A percentile compares a stretch with the other conserved stretches of the same genome.
These are phyloP conservation scores for Pilophorus perplexus DNA, from an alignment of 2,888 invertebrate species.

Conservation along the genomic window DNA sequence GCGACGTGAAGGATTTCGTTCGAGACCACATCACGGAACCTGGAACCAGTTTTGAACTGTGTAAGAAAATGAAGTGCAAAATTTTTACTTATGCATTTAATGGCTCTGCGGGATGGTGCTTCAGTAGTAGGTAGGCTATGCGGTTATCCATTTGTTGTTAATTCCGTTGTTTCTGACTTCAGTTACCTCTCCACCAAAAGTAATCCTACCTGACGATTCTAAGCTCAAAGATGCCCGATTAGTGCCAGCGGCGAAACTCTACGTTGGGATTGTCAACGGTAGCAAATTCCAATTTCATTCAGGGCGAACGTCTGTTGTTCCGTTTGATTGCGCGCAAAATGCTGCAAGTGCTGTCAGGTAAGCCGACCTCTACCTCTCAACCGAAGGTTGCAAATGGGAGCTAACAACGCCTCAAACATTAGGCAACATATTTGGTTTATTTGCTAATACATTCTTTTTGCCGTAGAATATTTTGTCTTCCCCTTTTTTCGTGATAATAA, in stretches of 20 bases:
- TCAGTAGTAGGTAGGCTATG: no score
- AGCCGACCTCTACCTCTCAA: no score
- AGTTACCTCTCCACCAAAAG: constrained; percentile 16
- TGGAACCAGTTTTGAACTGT: constrained; percentile 1
- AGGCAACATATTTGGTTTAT: no score
- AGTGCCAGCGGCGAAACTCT: constrained; percentile 1
- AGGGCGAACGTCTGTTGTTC: not conserved
- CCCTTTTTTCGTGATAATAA: no score
- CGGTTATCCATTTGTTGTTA: no score
- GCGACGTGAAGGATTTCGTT: constrained; percentile 5
- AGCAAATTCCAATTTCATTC: not conserved
- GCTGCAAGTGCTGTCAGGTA: not conserved
- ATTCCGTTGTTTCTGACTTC: not conserved
- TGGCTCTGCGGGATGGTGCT: no score
- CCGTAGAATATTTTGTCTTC: no score
- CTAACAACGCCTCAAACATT: no score
- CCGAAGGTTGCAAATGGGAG: no score
- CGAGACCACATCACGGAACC: constrained; percentile 10
- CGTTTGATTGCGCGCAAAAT: not conserved
- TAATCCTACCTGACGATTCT: not conserved
- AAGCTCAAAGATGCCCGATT: not conserved
- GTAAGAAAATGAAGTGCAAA: not conserved
- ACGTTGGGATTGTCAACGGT: not conserved
- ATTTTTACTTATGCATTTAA: no score
- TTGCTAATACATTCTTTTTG: not conserved